phyloP scores from a whole-genome alignment of 1,140 invertebrate species.

The Ips nitidus region DNA sequence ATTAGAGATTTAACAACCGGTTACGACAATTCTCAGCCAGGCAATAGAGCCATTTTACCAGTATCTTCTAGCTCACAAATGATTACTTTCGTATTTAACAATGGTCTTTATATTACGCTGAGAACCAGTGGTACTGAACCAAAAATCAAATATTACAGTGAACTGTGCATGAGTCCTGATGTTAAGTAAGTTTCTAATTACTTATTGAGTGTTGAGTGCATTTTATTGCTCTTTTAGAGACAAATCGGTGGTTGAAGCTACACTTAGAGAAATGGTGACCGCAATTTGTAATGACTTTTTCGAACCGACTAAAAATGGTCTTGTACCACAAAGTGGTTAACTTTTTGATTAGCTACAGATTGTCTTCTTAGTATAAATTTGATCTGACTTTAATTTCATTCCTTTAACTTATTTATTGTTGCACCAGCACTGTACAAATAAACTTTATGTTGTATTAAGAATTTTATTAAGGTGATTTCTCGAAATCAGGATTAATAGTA shows the following conservation, averaged over 20 bases:
- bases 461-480: too few relatives aligned
- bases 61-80: slow-evolving; percentile 71
- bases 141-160: slow-evolving; percentile 97
- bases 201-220: neutral
- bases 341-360: neutral
- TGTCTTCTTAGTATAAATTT: too few relatives aligned
- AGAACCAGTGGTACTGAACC: slow-evolving; percentile 98
- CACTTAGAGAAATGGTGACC: slow-evolving; percentile 75
- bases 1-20: slow-evolving; percentile 90
- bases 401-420: too few relatives aligned
- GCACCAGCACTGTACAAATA: too few relatives aligned
- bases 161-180: slow-evolving; percentile 73
- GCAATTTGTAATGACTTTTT: slow-evolving; percentile 79
- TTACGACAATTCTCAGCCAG: slow-evolving; percentile 74
- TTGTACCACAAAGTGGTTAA: slow-evolving; percentile 27
- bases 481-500: too few relatives aligned
- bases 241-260: slow-evolving; percentile 61
- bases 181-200: slow-evolving; percentile 58
- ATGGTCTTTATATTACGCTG: slow-evolving; percentile 84
- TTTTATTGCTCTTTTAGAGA: slow-evolving; percentile 60
- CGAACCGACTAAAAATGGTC: slow-evolving; percentile 69
- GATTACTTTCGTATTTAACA: slow-evolving; percentile 94
- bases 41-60: slow-evolving; percentile 76
- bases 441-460: too few relatives aligned
- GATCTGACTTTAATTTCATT: too few relatives aligned